A percentile compares a stretch with the other conserved stretches of the same genome.
Evolutionary conservation across 2,797 vertebrate genomes (phyloP).

Genomic region (Pangasius macronema): DNA sequence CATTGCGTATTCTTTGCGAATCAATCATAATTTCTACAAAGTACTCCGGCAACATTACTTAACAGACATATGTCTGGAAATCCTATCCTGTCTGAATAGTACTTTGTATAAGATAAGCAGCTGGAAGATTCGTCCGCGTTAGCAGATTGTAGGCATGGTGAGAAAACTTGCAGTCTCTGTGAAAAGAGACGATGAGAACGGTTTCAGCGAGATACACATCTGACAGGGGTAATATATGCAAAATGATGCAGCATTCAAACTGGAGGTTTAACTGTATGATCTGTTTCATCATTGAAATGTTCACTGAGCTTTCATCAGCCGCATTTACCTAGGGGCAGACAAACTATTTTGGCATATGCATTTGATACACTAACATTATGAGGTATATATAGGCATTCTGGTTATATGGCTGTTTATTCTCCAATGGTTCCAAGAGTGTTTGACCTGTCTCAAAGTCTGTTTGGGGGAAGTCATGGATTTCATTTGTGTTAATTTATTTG

Average conservation of each 20-base stretch:
- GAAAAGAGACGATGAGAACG: slow-evolving; percentile 32
- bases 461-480: slow-evolving; percentile 31
- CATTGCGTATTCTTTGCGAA: no score
- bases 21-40: neutral
- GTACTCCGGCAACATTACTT: neutral
- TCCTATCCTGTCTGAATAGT: neutral
- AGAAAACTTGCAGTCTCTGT: slow-evolving; percentile 24
- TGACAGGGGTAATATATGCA: slow-evolving; percentile 50
- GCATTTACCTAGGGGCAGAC: slow-evolving; percentile 42
- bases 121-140: slow-evolving; percentile 31
- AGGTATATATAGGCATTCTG: slow-evolving; percentile 12
- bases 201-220: slow-evolving; percentile 41
- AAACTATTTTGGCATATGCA: slow-evolving; percentile 31
- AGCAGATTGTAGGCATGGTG: slow-evolving; percentile 35
- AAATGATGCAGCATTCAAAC: slow-evolving; percentile 50
- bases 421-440: slow-evolving; percentile 19
- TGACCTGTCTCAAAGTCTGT: slow-evolving; percentile 38
- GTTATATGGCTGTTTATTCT: slow-evolving; percentile 40
- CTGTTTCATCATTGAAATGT: slow-evolving; percentile 50
- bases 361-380: slow-evolving; percentile 29
- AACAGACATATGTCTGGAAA: neutral
- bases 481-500: neutral
- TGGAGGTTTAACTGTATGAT: slow-evolving; percentile 33
- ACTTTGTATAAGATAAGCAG: neutral
- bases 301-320: slow-evolving; percentile 49